Conservation (phyloP, 1,140 invertebrate species). For the Helicoverpa zea region DNA sequence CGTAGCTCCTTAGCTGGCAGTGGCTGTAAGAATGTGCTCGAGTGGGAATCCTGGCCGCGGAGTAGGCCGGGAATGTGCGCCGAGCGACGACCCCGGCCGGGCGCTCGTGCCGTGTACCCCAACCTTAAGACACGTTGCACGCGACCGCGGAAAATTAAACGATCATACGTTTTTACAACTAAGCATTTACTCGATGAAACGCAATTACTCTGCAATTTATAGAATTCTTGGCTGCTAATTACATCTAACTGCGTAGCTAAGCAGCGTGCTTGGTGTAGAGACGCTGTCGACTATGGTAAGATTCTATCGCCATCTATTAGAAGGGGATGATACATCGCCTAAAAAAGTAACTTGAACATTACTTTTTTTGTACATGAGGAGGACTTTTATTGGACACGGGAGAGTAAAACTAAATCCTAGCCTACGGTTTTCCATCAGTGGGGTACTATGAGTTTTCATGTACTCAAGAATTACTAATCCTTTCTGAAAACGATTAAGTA, state of each 20-base stretch:
- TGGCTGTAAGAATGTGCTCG: constrained; percentile 67
- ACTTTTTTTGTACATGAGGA: too few species aligned
- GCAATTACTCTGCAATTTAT: constrained; percentile 36
- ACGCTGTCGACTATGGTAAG: not conserved
- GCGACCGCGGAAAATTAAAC: constrained; percentile 29
- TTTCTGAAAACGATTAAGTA: too few species aligned
- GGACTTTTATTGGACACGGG: too few species aligned
- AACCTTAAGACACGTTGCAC: constrained; percentile 24
- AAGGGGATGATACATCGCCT: too few species aligned
- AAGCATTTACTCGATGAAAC: constrained; percentile 29
- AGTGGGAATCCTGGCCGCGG: constrained; percentile 63
- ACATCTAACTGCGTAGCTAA: constrained; percentile 6
- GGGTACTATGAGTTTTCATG: too few species aligned
- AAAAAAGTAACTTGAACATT: too few species aligned
- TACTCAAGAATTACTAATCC: too few species aligned
- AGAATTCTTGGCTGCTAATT: constrained; percentile 35
- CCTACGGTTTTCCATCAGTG: too few species aligned
- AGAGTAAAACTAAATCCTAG: too few species aligned
- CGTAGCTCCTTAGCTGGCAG: constrained; percentile 54
- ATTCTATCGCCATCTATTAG: not conserved
- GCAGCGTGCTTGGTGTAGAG: not conserved
- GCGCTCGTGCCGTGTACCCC: constrained; percentile 44
- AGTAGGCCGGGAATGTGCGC: constrained; percentile 53
- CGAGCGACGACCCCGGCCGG: constrained; percentile 66
- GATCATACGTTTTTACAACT: constrained; percentile 41